Percentiles rank a stretch among this genome's conserved stretches.
Evolutionary conservation across 2,888 invertebrate species (phyloP).

Genomic region (Cephus rjabovi): DNA sequence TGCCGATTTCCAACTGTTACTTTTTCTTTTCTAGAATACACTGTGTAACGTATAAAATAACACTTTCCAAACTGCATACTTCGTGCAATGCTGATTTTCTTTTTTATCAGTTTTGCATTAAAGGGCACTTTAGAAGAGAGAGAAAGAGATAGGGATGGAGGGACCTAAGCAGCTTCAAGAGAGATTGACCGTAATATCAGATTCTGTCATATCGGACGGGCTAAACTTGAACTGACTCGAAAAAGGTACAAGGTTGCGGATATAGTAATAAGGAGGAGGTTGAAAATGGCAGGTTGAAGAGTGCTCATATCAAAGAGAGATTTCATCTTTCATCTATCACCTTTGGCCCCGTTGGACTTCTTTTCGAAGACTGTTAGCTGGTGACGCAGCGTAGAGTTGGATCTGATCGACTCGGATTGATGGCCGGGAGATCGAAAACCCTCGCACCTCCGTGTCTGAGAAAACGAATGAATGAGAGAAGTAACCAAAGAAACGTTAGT

Average conservation of each 20-base stretch:
- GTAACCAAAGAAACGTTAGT: background rate
- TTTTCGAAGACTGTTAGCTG: no score
- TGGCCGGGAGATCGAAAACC: background rate
- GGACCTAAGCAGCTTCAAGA: background rate
- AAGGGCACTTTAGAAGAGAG: background rate
- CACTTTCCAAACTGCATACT: no score
- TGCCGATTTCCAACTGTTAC: no score
- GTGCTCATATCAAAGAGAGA: conserved; percentile 24
- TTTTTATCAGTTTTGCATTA: no score
- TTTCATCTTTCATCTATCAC: conserved; percentile 35
- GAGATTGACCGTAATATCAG: no score
- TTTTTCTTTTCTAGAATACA: no score
- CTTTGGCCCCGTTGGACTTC: conserved; percentile 14
- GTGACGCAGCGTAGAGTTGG: no score
- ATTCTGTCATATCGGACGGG: no score
- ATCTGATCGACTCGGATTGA: no score
- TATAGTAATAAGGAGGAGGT: background rate
- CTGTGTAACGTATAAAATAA: no score
- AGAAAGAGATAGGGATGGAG: background rate
- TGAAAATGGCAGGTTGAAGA: background rate
- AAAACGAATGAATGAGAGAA: background rate
- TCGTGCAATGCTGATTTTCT: no score
- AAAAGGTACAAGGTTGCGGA: background rate
- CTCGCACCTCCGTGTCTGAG: background rate
- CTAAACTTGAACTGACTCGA: no score